These are phyloP conservation scores for Liasis olivaceus DNA, from an alignment of 2,797 vertebrate species.

Conservation along the genomic window DNA sequence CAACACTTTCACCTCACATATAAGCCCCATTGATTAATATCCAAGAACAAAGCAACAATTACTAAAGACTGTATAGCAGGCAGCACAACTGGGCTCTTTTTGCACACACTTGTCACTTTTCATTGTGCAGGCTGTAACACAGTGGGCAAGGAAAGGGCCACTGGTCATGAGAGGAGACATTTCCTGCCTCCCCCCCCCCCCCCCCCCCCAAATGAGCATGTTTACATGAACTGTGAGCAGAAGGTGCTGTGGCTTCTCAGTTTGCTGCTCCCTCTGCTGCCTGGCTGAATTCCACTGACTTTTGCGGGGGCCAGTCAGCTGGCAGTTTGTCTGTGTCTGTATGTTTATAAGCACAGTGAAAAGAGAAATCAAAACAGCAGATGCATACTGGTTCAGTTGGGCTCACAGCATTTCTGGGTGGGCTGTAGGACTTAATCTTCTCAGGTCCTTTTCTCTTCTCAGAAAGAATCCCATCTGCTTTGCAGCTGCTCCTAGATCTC, in stretches of 20 bases:
- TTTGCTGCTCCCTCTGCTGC: not conserved
- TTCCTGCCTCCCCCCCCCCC: not conserved
- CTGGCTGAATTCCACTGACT: not conserved
- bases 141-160: not conserved
- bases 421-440: not conserved
- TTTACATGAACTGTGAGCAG: not conserved
- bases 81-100: not conserved
- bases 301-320: not conserved
- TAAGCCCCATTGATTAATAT: not conserved
- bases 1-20: not conserved
- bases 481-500: not conserved
- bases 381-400: not conserved
- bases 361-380: not conserved
- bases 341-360: not conserved
- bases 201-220: not conserved
- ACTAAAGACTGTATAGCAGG: not conserved
- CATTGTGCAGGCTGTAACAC: not conserved
- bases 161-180: not conserved
- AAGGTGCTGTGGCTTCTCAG: not conserved
- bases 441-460: not conserved
- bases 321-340: not conserved
- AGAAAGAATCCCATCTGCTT: not conserved
- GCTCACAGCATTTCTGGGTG: not conserved
- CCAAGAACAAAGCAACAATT: not conserved
- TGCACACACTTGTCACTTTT: not conserved